Percentiles rank a stretch among this genome's conserved stretches.
Evolutionary conservation across 1,140 invertebrate species (phyloP).

Genomic region (Copidosoma floridanum): DNA sequence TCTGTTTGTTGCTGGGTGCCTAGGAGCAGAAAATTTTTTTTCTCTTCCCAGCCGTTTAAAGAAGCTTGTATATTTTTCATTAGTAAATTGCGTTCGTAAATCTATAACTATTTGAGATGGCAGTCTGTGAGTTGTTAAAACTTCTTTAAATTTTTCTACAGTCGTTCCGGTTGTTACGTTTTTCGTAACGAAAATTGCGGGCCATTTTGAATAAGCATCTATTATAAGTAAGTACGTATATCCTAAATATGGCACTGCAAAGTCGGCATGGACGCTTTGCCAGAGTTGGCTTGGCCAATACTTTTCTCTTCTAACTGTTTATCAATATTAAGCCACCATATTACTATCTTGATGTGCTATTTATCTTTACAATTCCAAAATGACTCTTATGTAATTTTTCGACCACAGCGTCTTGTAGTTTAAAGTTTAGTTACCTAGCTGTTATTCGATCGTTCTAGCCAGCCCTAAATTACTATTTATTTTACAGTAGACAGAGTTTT

Average conservation of each 20-base stretch:
- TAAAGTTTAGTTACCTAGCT: not conserved
- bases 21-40: too few species aligned
- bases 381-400: constrained; percentile 44
- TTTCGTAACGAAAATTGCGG: constrained; percentile 11
- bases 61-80: constrained; percentile 37
- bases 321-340: constrained; percentile 52
- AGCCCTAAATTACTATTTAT: not conserved
- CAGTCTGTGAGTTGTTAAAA: constrained; percentile 34
- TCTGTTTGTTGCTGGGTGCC: too few species aligned
- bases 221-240: too few species aligned
- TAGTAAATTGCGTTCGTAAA: constrained; percentile 38
- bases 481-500: not conserved
- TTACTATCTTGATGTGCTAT: constrained; percentile 46
- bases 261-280: too few species aligned
- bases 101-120: constrained; percentile 41
- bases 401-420: constrained; percentile 12
- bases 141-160: constrained; percentile 1
- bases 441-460: not conserved
- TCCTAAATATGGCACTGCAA: too few species aligned
- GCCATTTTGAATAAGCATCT: not conserved
- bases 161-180: constrained; percentile 3
- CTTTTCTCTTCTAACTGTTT: constrained; percentile 41
- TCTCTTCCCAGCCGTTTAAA: constrained; percentile 36
- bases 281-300: too few species aligned
- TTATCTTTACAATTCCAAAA: constrained; percentile 51